These are phyloP conservation scores for Stenchaetothrips biformis DNA, from an alignment of 2,888 invertebrate genomes.

Conservation along the genomic window DNA sequence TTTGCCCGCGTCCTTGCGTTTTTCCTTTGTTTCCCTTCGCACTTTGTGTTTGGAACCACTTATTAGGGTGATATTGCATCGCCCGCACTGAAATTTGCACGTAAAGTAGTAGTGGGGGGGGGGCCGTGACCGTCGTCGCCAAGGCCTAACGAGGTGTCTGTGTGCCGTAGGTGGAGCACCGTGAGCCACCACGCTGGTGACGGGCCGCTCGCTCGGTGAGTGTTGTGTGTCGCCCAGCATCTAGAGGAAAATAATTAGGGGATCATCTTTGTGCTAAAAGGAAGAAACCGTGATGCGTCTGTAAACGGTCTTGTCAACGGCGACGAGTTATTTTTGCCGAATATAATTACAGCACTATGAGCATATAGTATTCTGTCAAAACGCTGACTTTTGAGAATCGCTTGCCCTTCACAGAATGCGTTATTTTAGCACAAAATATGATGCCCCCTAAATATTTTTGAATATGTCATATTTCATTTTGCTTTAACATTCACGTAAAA, in stretches of 20 bases:
- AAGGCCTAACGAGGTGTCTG: background rate
- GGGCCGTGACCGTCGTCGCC: no score
- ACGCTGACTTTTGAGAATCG: no score
- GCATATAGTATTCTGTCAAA: no score
- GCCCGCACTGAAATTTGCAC: constrained; percentile 1
- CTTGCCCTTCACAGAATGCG: no score
- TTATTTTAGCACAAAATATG: no score
- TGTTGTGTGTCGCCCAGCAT: background rate
- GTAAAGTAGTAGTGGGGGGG: background rate
- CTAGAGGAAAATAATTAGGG: background rate
- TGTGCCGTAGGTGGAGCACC: constrained; percentile 8
- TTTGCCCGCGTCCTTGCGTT: background rate
- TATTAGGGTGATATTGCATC: background rate
- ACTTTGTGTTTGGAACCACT: no score
- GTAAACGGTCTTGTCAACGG: constrained; percentile 23
- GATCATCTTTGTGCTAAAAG: constrained; percentile 1
- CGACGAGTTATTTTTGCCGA: background rate
- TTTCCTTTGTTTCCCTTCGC: background rate
- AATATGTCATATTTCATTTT: no score
- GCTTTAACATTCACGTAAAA: no score
- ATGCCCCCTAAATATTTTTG: no score
- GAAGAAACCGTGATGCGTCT: constrained; percentile 18
- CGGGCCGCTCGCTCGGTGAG: constrained; percentile 23
- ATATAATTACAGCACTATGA: background rate
- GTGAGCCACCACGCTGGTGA: constrained; percentile 17